These are phyloP conservation scores for Mythimna lalbum DNA, from an alignment of 2,888 invertebrate genomes.

Conservation along the genomic window DNA sequence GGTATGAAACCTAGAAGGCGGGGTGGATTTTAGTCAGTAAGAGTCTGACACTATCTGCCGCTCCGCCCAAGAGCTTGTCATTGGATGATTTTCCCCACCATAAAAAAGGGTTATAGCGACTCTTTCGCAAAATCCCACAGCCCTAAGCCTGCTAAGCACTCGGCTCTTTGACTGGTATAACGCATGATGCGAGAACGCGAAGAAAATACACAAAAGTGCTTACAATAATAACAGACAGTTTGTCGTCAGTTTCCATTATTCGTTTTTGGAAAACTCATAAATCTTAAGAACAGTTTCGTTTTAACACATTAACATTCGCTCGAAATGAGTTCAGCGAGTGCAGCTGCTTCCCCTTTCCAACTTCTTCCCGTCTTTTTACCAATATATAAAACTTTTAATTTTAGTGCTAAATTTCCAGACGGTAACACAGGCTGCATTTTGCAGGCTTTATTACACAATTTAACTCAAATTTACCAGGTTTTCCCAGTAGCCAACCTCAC, in stretches of 20 bases:
- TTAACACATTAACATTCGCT: slow-evolving; percentile 19
- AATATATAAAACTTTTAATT: slow-evolving; percentile 18
- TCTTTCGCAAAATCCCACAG: no score
- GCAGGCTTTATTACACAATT: neutral
- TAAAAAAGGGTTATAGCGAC: no score
- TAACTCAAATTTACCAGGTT: neutral
- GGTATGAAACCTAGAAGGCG: no score
- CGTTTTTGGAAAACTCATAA: slow-evolving; percentile 12
- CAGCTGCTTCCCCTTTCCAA: slow-evolving; percentile 21
- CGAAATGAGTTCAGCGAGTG: slow-evolving; percentile 9
- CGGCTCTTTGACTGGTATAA: slow-evolving; percentile 15
- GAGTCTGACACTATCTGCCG: no score
- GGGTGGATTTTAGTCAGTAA: no score
- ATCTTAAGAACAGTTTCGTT: slow-evolving; percentile 14
- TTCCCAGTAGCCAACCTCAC: no score
- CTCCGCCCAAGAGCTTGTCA: no score
- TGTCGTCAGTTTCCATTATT: slow-evolving; percentile 6
- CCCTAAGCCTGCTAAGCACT: no score
- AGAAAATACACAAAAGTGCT: slow-evolving; percentile 6
- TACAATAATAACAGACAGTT: neutral
- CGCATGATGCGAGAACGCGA: slow-evolving; percentile 17
- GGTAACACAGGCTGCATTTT: neutral
- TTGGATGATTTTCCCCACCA: no score
- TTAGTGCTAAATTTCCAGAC: neutral
- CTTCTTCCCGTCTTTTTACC: slow-evolving; percentile 2